Evolutionary conservation across 2,888 invertebrate species (phyloP), one percentile per base, ranked within the genome.

Genomic region (Acrobasis suavella): DNA sequence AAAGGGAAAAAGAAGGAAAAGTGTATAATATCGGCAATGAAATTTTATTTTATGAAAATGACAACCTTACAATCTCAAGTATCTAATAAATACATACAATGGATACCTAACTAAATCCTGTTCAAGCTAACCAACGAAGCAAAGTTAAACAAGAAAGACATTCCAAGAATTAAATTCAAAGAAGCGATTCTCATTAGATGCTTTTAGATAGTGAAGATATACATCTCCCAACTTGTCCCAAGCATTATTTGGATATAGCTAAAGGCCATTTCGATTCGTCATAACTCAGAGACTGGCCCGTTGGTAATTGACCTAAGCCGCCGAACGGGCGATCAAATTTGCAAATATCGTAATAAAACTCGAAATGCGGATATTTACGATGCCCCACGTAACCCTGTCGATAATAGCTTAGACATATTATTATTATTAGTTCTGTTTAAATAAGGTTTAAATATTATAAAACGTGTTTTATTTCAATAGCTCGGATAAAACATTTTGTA

Each of bases 201-300:
- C 10, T 42, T 42, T 14, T 0, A 42, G 12, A 42, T 42, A 42
- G 39, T 9, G 8, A 10, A 42, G 42, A 42, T 14, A 12, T 42
- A 5, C 42, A 42, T 42, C 42, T 9, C 42, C 2, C 42, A 42
- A 14, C 42, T 12, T 42, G 14, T 42, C 12, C 32, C 32, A 32
- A 32, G 32, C 32, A 32, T 32, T 32, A 32, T 7, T 32, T 32
- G 32, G 32, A 32, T 46, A 1, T 46, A 65, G 63, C 32, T 51
- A 39, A 71, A 72, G 75, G 77, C 75, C 71, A 80, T 85, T 85
- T 67, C 69, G 70, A 86, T 86, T 86, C 82, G 86, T 84, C 85
- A 86, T 83, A 81, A 82, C 72, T 73, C 72, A 17, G 17, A 16
- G 51, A 46, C 46, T 32, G 52, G 52, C 49, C 15, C 42, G 50